phyloP scores from a whole-genome alignment of 1,140 invertebrate genomes.

The Leguminivora glycinivorella region DNA sequence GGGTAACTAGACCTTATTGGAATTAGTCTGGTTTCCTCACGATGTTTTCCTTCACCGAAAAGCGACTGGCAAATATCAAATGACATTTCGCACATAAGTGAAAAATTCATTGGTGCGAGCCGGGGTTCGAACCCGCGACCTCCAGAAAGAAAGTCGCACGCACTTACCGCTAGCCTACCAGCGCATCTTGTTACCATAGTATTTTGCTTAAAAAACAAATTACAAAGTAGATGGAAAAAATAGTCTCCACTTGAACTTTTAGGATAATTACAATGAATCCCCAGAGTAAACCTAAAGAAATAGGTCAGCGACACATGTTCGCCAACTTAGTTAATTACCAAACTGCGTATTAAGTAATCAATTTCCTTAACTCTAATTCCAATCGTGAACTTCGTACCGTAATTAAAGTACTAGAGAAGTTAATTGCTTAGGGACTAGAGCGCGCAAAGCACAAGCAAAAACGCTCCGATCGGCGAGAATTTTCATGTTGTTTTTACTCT shows the following conservation, averaged over 20 bases:
- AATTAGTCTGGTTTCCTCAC: no score
- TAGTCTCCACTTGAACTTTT: not conserved
- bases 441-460: slow-evolving; percentile 35
- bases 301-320: slow-evolving; percentile 5
- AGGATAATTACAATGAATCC: slow-evolving; percentile 16
- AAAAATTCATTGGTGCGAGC: no score
- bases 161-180: no score
- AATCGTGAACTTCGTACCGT: slow-evolving; percentile 32
- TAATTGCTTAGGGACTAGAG: slow-evolving; percentile 41
- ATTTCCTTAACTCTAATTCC: slow-evolving; percentile 26
- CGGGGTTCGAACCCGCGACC: no score
- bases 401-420: slow-evolving; percentile 39
- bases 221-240: not conserved
- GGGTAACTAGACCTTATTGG: no score
- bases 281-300: not conserved
- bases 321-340: slow-evolving; percentile 19
- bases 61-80: no score
- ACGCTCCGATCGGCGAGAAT: slow-evolving; percentile 28
- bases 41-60: no score
- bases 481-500: slow-evolving; percentile 14
- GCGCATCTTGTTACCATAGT: no score
- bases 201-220: not conserved
- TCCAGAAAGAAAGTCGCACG: no score
- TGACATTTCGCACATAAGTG: no score
- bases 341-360: slow-evolving; percentile 25